Conservation (phyloP, 2,113 vertebrate species). For the Ifrita kowaldi region DNA sequence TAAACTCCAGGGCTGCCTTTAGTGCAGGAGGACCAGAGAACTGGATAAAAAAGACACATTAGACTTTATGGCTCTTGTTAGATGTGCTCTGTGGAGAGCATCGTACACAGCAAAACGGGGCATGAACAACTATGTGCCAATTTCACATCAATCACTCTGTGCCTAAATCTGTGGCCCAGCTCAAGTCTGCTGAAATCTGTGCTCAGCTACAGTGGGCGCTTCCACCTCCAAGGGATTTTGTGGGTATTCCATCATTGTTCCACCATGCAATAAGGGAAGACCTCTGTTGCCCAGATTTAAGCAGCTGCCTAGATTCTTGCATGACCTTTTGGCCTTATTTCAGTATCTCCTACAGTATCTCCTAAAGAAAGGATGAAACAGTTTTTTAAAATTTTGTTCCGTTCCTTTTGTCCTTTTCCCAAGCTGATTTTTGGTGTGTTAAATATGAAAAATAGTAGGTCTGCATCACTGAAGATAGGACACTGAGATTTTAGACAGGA, state of each 20-base stretch:
- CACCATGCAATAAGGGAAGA: background rate
- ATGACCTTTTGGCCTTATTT: background rate
- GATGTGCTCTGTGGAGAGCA: background rate
- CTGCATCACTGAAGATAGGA: slow-evolving; percentile 1
- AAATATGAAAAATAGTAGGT: slow-evolving; percentile 16
- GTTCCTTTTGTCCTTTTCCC: background rate
- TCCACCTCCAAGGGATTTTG: background rate
- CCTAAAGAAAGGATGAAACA: background rate
- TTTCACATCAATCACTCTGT: background rate
- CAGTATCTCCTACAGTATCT: background rate
- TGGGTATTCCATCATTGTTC: background rate
- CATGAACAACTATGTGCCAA: background rate
- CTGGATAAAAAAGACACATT: background rate
- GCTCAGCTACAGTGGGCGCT: fast-evolving
- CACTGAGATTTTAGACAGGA: slow-evolving; percentile 6
- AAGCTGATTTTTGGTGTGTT: background rate
- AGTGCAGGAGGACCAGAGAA: background rate
- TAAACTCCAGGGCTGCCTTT: background rate
- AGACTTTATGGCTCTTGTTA: background rate
- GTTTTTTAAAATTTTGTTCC: background rate
- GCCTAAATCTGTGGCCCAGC: background rate
- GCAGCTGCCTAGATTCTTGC: background rate
- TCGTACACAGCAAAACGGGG: background rate
- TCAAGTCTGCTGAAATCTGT: background rate
- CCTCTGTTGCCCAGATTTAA: background rate